Conservation (phyloP, 2,888 invertebrate genomes). For the Nebria brevicollis region DNA sequence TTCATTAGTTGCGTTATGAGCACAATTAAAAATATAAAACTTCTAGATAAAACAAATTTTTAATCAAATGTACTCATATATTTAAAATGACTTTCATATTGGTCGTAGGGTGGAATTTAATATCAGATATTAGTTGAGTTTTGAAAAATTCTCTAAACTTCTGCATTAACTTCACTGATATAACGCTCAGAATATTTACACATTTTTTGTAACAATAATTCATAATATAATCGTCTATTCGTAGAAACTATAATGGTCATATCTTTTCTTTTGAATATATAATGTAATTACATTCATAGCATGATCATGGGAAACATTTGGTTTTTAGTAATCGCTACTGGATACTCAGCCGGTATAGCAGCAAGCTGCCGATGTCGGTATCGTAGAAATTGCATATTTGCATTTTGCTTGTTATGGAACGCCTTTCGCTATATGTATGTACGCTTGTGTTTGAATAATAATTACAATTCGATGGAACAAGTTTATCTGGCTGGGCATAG, state of each 20-base stretch:
- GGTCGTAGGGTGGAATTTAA: not conserved
- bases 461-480: conserved; percentile 19
- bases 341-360: not conserved
- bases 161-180: not conserved
- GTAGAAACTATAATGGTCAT: not conserved
- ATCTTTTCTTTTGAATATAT: conserved; percentile 14
- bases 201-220: too few relatives aligned
- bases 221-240: not conserved
- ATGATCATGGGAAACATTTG: conserved; percentile 7
- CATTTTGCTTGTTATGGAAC: not conserved
- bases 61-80: not conserved
- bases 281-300: conserved; percentile 18
- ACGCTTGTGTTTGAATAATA: conserved; percentile 9
- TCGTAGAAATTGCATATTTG: not conserved
- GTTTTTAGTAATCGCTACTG: conserved; percentile 7
- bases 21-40: not conserved
- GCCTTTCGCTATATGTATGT: not conserved
- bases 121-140: not conserved
- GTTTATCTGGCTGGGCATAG: conserved; percentile 11
- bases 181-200: not conserved
- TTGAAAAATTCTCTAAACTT: not conserved
- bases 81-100: not conserved
- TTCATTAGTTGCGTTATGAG: not conserved
- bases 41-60: not conserved
- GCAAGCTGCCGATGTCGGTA: not conserved